Percentiles rank a stretch among this genome's conserved stretches.
Conservation (phyloP, 2,113 vertebrate species). For the Myiozetetes cayanensis region DNA sequence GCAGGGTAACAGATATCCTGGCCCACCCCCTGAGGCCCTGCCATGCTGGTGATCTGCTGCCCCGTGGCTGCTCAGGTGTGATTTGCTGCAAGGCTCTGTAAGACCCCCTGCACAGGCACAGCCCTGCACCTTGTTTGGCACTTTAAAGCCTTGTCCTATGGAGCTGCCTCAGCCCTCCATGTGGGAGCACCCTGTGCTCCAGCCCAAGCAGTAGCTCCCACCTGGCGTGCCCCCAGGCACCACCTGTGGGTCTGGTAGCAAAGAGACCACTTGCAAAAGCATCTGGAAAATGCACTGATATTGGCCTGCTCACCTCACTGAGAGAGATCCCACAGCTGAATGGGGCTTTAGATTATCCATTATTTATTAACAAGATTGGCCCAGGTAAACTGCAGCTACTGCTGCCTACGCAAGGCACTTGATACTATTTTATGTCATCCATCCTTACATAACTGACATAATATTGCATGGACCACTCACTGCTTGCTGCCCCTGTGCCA, state of each 20-base stretch:
- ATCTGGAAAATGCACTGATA: background rate
- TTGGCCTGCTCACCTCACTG: background rate
- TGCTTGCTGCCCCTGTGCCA: background rate
- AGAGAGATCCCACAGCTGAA: background rate
- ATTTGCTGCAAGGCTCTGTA: background rate
- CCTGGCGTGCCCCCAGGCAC: background rate
- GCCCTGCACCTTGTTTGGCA: background rate
- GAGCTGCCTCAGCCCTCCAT: background rate
- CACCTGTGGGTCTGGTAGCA: background rate
- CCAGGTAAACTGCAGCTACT: background rate
- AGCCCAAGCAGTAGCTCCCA: background rate
- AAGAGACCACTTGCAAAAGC: background rate
- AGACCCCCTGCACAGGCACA: too few species aligned
- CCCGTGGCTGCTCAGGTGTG: fast-evolving
- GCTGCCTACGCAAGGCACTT: background rate
- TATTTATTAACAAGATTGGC: background rate
- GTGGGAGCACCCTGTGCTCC: background rate
- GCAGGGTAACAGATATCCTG: background rate
- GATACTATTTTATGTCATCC: background rate
- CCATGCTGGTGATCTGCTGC: background rate
- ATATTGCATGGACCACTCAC: background rate
- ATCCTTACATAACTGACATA: background rate
- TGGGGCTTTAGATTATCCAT: background rate
- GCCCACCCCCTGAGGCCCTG: too few species aligned
- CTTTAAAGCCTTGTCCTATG: background rate